These are phyloP conservation scores for Trinorchestia longiramus DNA, from an alignment of 1,140 invertebrate species.

Conservation along the genomic window DNA sequence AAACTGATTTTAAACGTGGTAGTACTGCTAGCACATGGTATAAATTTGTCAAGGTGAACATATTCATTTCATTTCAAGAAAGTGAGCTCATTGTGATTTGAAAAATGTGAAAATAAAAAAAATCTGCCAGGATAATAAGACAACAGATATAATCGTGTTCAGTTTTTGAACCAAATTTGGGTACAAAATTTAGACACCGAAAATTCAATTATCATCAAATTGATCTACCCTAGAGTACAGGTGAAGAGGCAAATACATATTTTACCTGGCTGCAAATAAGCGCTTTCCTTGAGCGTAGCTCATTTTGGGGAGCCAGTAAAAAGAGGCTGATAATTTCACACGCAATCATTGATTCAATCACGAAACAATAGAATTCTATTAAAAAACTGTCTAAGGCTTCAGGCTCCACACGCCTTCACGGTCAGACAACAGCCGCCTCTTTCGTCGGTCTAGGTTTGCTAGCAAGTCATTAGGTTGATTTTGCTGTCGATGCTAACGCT, in stretches of 20 bases:
- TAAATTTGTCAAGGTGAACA: too few relatives aligned
- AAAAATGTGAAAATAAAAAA: too few relatives aligned
- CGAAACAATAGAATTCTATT: background rate
- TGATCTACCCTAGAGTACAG: background rate
- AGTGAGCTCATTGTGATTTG: too few relatives aligned
- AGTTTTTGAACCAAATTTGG: background rate
- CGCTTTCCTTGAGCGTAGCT: background rate
- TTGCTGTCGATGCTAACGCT: background rate
- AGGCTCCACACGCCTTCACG: background rate
- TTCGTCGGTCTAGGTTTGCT: background rate
- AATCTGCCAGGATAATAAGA: too few relatives aligned
- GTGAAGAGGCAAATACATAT: background rate
- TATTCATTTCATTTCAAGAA: too few relatives aligned
- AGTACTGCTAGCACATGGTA: background rate
- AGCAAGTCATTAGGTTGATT: background rate
- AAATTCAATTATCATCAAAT: background rate
- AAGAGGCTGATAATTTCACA: background rate
- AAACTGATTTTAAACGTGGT: background rate
- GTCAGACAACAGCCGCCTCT: background rate
- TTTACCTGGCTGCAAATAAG: background rate
- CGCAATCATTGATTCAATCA: constrained; percentile 18
- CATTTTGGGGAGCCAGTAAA: background rate
- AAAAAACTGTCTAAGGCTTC: background rate
- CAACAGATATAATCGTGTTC: too few relatives aligned
- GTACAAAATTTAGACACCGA: background rate